phyloP scores from a whole-genome alignment of 2,797 vertebrate genomes.

The Acanthopagrus latus region DNA sequence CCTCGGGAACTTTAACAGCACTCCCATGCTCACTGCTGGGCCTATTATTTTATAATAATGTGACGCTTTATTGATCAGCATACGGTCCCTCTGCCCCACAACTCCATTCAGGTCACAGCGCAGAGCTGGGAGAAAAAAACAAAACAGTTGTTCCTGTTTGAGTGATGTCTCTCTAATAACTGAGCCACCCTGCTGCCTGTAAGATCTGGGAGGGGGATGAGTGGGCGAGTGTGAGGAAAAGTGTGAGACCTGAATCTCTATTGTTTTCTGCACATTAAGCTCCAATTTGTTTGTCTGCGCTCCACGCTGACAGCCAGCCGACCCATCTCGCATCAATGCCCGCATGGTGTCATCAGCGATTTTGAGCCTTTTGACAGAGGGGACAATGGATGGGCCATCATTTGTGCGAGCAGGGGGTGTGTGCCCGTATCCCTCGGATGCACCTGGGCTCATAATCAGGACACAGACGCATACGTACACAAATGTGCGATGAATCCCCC shows the following conservation, averaged over 20 bases:
- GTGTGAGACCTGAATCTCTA: conserved; percentile 53
- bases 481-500: conserved; percentile 39
- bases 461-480: conserved; percentile 24
- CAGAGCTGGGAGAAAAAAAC: conserved; percentile 6
- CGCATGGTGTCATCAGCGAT: conserved; percentile 39
- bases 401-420: conserved; percentile 15
- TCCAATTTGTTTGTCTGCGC: conserved; percentile 67
- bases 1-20: conserved; percentile 13
- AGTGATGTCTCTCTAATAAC: conserved; percentile 61
- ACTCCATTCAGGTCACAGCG: conserved; percentile 24
- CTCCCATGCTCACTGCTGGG: neutral
- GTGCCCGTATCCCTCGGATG: neutral
- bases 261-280: conserved; percentile 62
- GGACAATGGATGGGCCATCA: conserved; percentile 21
- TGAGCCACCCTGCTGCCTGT: conserved; percentile 32
- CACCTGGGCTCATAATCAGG: conserved; percentile 51
- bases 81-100: conserved; percentile 14
- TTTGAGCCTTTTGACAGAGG: conserved; percentile 44
- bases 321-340: conserved; percentile 31
- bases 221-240: conserved; percentile 44
- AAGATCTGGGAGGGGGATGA: conserved; percentile 45
- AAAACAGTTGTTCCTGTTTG: conserved; percentile 39
- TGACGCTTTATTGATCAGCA: conserved; percentile 44
- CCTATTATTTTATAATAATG: conserved; percentile 52
- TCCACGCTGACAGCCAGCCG: conserved; percentile 43